These are phyloP conservation scores for Eutrigla gurnardus DNA, from an alignment of 2,797 vertebrate genomes.

Conservation along the genomic window DNA sequence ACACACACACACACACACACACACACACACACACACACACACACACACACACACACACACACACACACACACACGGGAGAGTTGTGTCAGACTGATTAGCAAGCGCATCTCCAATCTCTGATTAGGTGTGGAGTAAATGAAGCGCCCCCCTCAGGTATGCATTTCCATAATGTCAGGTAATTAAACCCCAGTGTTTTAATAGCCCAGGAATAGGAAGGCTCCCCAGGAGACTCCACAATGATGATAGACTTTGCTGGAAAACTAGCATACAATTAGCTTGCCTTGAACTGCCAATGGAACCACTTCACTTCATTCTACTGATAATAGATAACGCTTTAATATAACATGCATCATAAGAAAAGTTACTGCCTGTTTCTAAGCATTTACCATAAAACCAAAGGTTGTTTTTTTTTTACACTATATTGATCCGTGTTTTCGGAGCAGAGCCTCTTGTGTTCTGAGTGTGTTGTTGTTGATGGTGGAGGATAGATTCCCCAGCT, in stretches of 20 bases:
- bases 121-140: slow-evolving; percentile 84
- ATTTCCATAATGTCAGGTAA: slow-evolving; percentile 85
- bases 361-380: neutral
- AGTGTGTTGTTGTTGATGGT: slow-evolving; percentile 60
- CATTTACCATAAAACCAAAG: neutral
- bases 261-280: slow-evolving; percentile 52
- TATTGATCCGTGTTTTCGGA: slow-evolving; percentile 6
- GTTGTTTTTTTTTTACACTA: neutral
- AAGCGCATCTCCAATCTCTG: slow-evolving; percentile 75
- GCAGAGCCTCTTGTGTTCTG: slow-evolving; percentile 25
- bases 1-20: slow-evolving; percentile 34
- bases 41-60: slow-evolving; percentile 19
- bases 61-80: slow-evolving; percentile 37
- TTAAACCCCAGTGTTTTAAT: slow-evolving; percentile 83
- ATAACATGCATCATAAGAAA: slow-evolving; percentile 3
- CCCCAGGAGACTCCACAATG: slow-evolving; percentile 70
- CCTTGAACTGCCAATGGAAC: slow-evolving; percentile 40
- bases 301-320: slow-evolving; percentile 26
- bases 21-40: slow-evolving; percentile 21
- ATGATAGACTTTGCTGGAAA: slow-evolving; percentile 69
- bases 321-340: slow-evolving; percentile 13
- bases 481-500: slow-evolving; percentile 71
- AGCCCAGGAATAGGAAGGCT: slow-evolving; percentile 76
- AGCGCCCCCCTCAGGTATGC: slow-evolving; percentile 79
- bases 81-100: slow-evolving; percentile 81